phyloP scores from a whole-genome alignment of 92 coral and sea anemone genomes.

The Anthopleura xanthogrammica region DNA sequence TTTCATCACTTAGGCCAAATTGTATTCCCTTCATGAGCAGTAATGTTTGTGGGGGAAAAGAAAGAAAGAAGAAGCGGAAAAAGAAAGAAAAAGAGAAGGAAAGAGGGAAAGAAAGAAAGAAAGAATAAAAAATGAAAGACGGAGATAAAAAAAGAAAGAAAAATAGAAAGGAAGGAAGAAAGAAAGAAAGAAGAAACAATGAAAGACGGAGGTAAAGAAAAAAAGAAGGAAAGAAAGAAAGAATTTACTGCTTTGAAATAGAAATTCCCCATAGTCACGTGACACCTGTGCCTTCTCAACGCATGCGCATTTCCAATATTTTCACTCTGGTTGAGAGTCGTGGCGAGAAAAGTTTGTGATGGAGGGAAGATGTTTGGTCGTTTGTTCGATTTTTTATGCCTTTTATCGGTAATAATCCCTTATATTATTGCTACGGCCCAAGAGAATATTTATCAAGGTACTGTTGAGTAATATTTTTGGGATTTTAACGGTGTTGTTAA shows the following conservation, averaged over 20 bases:
- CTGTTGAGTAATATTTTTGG: conserved; percentile 7
- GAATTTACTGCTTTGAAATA: background rate
- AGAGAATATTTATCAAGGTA: conserved; percentile 53
- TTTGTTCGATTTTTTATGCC: conserved; percentile 75
- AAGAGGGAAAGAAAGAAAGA: background rate
- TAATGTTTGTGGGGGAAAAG: background rate
- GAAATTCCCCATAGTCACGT: conserved; percentile 48
- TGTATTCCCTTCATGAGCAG: no score
- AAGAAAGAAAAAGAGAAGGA: background rate
- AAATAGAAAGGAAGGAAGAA: background rate
- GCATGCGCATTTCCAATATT: conserved; percentile 81
- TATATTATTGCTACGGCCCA: conserved; percentile 48
- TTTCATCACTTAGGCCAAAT: no score
- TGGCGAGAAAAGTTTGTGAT: conserved; percentile 62
- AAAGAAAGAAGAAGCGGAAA: background rate
- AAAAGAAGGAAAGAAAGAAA: background rate
- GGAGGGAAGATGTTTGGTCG: conserved; percentile 88
- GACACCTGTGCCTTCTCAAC: conserved; percentile 31
- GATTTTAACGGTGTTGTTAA: background rate
- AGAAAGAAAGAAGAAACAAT: background rate
- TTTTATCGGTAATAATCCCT: conserved; percentile 67
- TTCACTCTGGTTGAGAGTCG: conserved; percentile 59
- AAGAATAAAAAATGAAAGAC: background rate
- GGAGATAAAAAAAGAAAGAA: background rate
- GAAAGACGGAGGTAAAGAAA: background rate